These are phyloP conservation scores for Zaprionus inermis DNA, from an alignment of 1,140 invertebrate species.

Conservation along the genomic window DNA sequence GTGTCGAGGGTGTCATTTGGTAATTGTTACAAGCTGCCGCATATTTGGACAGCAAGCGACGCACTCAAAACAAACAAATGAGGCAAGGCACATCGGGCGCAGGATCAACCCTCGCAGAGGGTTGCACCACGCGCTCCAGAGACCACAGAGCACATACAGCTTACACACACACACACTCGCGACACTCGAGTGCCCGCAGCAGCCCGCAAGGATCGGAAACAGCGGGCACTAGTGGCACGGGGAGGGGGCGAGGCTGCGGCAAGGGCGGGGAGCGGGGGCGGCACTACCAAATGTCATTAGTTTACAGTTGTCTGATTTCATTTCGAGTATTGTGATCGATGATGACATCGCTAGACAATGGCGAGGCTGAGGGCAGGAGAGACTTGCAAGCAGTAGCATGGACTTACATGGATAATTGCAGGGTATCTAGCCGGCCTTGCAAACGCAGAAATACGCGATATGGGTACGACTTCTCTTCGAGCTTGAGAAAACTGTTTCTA, in stretches of 20 bases:
- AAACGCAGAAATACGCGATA: too few species aligned
- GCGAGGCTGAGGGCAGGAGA: neutral
- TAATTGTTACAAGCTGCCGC: slow-evolving; percentile 83
- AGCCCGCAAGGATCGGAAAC: slow-evolving; percentile 16
- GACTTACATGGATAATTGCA: neutral
- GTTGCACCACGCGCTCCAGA: slow-evolving; percentile 36
- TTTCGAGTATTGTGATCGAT: slow-evolving; percentile 74
- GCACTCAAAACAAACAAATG: slow-evolving; percentile 77
- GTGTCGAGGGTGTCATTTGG: slow-evolving; percentile 81
- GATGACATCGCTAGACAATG: slow-evolving; percentile 57
- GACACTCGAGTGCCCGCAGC: slow-evolving; percentile 18
- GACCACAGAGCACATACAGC: slow-evolving; percentile 19
- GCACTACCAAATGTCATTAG: slow-evolving; percentile 52
- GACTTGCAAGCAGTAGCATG: neutral
- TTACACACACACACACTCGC: neutral
- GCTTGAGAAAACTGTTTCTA: neutral
- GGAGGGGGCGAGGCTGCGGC: too few species aligned
- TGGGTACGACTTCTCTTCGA: neutral
- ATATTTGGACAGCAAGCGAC: slow-evolving; percentile 72
- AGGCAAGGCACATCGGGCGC: slow-evolving; percentile 24
- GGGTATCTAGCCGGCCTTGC: neutral
- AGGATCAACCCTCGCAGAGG: slow-evolving; percentile 55
- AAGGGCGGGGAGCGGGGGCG: neutral
- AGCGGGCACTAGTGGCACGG: neutral
- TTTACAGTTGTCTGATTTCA: slow-evolving; percentile 81